Evolutionary conservation across 2,888 invertebrate genomes (phyloP).

Genomic region (Zhuqinia jingwanae): DNA sequence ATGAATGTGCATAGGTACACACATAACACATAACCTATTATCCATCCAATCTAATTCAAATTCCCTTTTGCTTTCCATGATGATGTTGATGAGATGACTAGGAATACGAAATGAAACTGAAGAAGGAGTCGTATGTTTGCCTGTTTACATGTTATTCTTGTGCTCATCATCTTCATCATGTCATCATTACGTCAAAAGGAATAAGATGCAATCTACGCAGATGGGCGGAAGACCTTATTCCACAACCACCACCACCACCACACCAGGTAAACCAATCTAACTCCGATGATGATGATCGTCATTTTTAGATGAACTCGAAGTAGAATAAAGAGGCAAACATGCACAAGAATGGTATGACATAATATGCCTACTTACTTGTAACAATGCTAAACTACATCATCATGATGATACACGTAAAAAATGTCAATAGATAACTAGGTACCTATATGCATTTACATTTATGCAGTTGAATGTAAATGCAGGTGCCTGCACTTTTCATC

Average conservation of each 20-base stretch:
- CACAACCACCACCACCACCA: not conserved
- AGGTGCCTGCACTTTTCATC: not conserved
- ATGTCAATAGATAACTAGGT: not conserved
- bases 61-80: too few species aligned
- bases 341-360: too few species aligned
- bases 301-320: conserved; percentile 28
- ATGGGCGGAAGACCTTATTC: conserved; percentile 68
- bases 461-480: not conserved
- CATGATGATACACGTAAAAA: not conserved
- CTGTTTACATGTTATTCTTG: conserved; percentile 29
- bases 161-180: conserved; percentile 68
- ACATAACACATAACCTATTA: too few species aligned
- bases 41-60: too few species aligned
- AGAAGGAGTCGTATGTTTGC: too few species aligned
- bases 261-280: conserved; percentile 25
- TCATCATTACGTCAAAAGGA: conserved; percentile 68
- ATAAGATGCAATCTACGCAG: conserved; percentile 64
- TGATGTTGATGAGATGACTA: too few species aligned
- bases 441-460: not conserved
- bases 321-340: not conserved
- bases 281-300: too few species aligned
- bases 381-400: too few species aligned
- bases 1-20: too few species aligned
- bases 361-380: not conserved
- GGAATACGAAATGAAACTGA: too few species aligned